phyloP scores from a whole-genome alignment of 2,888 invertebrate genomes.

The Erebia epiphron region DNA sequence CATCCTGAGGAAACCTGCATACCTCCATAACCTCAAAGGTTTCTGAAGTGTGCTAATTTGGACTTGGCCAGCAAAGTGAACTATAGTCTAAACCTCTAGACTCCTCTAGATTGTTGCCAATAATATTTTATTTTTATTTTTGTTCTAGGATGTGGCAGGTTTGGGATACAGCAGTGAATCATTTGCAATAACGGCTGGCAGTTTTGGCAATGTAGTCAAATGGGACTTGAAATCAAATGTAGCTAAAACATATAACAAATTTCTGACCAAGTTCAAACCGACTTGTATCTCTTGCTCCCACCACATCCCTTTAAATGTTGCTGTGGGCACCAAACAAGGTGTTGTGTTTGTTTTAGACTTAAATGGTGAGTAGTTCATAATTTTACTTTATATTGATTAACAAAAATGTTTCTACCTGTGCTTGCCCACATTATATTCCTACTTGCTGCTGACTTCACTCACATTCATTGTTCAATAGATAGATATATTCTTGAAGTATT shows the following conservation, averaged over 20 bases:
- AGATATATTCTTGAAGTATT: too few species aligned
- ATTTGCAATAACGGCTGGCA: conserved; percentile 75
- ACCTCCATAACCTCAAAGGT: too few species aligned
- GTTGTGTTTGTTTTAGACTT: conserved; percentile 69
- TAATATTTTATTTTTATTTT: background rate
- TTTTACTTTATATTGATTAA: background rate
- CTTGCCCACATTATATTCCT: too few species aligned
- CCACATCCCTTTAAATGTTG: conserved; percentile 61
- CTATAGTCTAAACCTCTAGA: too few species aligned
- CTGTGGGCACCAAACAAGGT: conserved; percentile 76
- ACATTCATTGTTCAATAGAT: too few species aligned
- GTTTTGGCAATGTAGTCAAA: conserved; percentile 70
- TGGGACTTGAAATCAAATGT: conserved; percentile 81
- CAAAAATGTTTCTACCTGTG: background rate
- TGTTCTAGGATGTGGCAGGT: conserved; percentile 66
- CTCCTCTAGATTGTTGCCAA: too few species aligned
- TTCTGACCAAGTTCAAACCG: conserved; percentile 61
- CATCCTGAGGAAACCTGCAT: too few species aligned
- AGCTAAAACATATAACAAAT: conserved; percentile 56
- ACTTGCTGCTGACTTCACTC: too few species aligned
- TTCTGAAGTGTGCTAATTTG: too few species aligned
- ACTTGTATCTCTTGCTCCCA: conserved; percentile 66
- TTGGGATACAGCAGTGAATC: conserved; percentile 74
- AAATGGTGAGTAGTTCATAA: conserved; percentile 52
- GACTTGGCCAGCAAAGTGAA: too few species aligned